Percentiles rank a stretch among this genome's conserved stretches.
phyloP scores from a whole-genome alignment of 2,113 vertebrate genomes.

The Pelusios castaneus region DNA sequence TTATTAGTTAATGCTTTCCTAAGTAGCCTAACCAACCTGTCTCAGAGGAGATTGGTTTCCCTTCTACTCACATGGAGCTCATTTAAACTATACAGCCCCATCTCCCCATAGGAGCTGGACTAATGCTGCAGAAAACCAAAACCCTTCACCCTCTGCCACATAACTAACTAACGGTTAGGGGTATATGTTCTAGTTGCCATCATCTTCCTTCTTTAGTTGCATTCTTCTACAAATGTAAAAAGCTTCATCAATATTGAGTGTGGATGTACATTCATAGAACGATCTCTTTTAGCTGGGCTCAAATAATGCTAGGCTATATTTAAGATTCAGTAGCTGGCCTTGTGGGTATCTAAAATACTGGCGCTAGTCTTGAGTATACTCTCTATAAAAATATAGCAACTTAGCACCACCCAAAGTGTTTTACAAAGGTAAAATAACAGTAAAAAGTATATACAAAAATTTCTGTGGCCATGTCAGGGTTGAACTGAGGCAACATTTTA shows the following conservation, averaged over 20 bases:
- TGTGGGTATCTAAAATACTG: not conserved
- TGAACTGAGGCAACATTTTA: not conserved
- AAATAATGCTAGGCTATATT: not conserved
- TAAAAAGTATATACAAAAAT: not conserved
- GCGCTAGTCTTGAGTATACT: not conserved
- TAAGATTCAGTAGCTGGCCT: not conserved
- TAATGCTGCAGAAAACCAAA: too few species aligned
- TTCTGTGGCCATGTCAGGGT: not conserved
- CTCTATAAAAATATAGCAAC: not conserved
- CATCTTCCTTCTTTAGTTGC: not conserved
- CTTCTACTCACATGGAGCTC: too few species aligned
- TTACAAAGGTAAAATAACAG: not conserved
- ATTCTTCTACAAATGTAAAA: not conserved
- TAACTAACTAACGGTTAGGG: not conserved
- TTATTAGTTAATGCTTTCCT: too few species aligned
- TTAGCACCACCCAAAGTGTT: not conserved
- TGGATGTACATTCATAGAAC: not conserved
- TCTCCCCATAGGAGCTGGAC: too few species aligned
- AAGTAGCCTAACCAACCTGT: too few species aligned
- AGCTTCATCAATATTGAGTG: not conserved
- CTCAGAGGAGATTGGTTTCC: too few species aligned
- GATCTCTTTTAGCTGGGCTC: not conserved
- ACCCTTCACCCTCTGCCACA: too few species aligned
- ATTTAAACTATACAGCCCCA: too few species aligned
- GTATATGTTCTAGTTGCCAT: not conserved